These are phyloP conservation scores for Lophura nycthemera DNA, from an alignment of 2,113 vertebrate genomes.

Conservation along the genomic window DNA sequence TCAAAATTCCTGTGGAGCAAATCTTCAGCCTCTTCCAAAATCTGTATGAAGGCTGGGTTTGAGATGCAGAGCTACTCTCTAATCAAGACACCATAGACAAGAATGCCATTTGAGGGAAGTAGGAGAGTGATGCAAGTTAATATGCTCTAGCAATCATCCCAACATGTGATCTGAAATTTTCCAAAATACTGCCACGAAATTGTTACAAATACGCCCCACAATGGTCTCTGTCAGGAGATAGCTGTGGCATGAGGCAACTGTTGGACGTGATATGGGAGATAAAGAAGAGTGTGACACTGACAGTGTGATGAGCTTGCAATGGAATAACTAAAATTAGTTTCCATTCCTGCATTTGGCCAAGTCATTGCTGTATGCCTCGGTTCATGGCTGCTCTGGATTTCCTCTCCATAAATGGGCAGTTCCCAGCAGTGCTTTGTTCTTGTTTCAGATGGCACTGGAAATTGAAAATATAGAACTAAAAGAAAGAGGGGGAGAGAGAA, in stretches of 20 bases:
- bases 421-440: neutral
- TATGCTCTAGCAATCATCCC: neutral
- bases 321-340: conserved; percentile 73
- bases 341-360: conserved; percentile 51
- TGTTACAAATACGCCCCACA: conserved; percentile 36
- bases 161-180: neutral
- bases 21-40: neutral
- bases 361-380: neutral
- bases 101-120: neutral
- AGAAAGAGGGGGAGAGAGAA: neutral
- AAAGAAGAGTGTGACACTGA: conserved; percentile 67
- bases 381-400: conserved; percentile 32
- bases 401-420: conserved; percentile 64
- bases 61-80: neutral
- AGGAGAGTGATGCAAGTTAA: neutral
- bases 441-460: neutral
- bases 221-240: conserved; percentile 28
- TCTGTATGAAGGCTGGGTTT: neutral
- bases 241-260: conserved; percentile 56
- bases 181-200: conserved; percentile 36
- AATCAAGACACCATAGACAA: neutral
- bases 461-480: neutral
- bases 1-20: neutral
- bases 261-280: conserved; percentile 58
- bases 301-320: conserved; percentile 66